Percentiles rank a stretch among this genome's conserved stretches.
Evolutionary conservation across 2,888 invertebrate genomes (phyloP).

Genomic region (Pollenia labialis): DNA sequence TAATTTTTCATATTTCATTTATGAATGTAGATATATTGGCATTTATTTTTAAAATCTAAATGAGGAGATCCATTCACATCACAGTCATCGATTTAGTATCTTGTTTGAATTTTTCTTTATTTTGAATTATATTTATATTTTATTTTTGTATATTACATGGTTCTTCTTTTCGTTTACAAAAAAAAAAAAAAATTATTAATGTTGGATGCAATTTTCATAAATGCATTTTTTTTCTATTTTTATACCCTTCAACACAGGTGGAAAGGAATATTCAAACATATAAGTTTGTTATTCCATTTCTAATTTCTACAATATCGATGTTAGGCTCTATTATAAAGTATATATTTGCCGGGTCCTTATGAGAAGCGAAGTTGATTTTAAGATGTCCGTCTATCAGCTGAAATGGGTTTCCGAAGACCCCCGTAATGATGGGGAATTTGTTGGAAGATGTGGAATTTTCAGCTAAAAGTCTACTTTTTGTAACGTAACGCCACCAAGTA

Average conservation of each 20-base stretch:
- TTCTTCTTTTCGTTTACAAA: constrained; percentile 43
- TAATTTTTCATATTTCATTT: constrained; percentile 37
- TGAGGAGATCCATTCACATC: constrained; percentile 74
- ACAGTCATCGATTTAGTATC: constrained; percentile 69
- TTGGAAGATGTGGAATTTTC: too few species aligned
- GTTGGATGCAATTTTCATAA: background rate
- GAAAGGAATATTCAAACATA: too few species aligned
- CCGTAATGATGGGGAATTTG: too few species aligned
- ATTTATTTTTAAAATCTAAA: constrained; percentile 72
- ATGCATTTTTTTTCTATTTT: too few species aligned
- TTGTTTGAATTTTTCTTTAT: constrained; percentile 39
- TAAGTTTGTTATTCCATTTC: background rate
- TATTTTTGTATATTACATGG: constrained; percentile 27
- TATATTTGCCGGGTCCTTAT: too few species aligned
- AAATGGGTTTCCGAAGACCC: too few species aligned
- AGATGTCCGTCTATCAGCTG: too few species aligned
- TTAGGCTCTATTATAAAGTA: too few species aligned
- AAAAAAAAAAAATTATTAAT: constrained; percentile 26
- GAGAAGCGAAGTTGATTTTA: too few species aligned
- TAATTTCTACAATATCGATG: background rate
- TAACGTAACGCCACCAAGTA: too few species aligned
- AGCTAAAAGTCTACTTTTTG: too few species aligned
- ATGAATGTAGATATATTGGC: constrained; percentile 70
- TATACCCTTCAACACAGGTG: too few species aligned
- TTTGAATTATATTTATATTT: background rate